phyloP scores from a whole-genome alignment of 2,888 invertebrate species.

The Autographa gamma region DNA sequence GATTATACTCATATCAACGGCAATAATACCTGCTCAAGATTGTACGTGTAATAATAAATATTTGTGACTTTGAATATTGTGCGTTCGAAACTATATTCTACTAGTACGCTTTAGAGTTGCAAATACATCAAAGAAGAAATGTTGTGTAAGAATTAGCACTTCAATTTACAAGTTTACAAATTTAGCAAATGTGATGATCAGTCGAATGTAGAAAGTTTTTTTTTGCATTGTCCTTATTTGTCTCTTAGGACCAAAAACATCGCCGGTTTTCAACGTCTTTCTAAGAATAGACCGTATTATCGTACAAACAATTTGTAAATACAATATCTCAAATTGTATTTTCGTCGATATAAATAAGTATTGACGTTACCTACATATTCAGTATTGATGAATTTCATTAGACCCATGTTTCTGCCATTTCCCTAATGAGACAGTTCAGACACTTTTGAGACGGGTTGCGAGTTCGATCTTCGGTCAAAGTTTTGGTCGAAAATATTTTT shows the following conservation, averaged over 20 bases:
- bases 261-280: not conserved
- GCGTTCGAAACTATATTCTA: conserved; percentile 12
- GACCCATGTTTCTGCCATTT: conserved; percentile 38
- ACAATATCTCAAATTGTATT: not conserved
- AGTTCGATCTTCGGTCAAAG: conserved; percentile 46
- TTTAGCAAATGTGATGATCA: not conserved
- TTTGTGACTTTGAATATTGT: not conserved
- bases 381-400: conserved; percentile 42
- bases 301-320: not conserved
- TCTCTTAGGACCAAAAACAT: not conserved
- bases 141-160: not conserved
- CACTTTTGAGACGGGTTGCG: conserved; percentile 51
- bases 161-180: not conserved
- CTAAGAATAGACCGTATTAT: too few relatives aligned
- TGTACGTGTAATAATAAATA: conserved; percentile 7
- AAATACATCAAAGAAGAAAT: not conserved
- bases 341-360: conserved; percentile 10
- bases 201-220: not conserved
- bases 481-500: conserved; percentile 40
- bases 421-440: conserved; percentile 49
- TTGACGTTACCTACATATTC: conserved; percentile 14
- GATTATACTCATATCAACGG: conserved; percentile 8
- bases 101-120: not conserved
- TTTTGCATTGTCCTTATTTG: not conserved
- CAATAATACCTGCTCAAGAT: conserved; percentile 1